Percentiles rank a stretch among this genome's conserved stretches.
phyloP scores from a whole-genome alignment of 2,113 vertebrate species.

The Dasyornis broadbenti region DNA sequence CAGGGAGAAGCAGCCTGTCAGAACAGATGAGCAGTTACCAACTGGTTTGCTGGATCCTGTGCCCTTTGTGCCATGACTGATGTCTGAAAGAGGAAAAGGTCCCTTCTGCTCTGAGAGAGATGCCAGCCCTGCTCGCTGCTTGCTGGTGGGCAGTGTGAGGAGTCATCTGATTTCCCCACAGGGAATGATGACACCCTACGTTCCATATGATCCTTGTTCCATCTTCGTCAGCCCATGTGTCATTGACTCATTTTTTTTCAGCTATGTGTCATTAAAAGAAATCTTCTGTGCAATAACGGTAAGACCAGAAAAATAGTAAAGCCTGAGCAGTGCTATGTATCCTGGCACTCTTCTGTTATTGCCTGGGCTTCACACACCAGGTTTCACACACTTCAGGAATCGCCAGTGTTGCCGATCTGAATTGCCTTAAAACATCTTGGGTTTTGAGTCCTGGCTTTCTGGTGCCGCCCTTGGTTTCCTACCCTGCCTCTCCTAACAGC shows the following conservation, averaged over 20 bases:
- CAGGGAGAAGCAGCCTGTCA: not conserved
- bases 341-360: not conserved
- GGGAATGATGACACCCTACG: not conserved
- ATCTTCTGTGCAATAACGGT: not conserved
- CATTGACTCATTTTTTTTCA: constrained; percentile 23
- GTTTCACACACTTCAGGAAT: not conserved
- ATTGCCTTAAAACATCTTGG: not conserved
- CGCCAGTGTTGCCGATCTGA: not conserved
- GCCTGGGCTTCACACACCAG: not conserved
- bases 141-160: not conserved
- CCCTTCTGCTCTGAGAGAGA: not conserved
- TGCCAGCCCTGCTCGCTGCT: not conserved
- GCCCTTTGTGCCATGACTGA: not conserved
- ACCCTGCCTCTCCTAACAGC: not conserved
- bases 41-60: not conserved
- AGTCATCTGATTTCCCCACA: not conserved
- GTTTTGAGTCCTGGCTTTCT: not conserved
- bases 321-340: not conserved
- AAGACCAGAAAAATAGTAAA: not conserved
- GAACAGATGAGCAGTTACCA: not conserved
- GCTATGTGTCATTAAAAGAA: not conserved
- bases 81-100: not conserved
- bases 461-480: not conserved
- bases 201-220: constrained; percentile 4
- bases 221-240: not conserved